phyloP scores from a whole-genome alignment of 2,888 invertebrate genomes.

The Plagodis dolabraria region DNA sequence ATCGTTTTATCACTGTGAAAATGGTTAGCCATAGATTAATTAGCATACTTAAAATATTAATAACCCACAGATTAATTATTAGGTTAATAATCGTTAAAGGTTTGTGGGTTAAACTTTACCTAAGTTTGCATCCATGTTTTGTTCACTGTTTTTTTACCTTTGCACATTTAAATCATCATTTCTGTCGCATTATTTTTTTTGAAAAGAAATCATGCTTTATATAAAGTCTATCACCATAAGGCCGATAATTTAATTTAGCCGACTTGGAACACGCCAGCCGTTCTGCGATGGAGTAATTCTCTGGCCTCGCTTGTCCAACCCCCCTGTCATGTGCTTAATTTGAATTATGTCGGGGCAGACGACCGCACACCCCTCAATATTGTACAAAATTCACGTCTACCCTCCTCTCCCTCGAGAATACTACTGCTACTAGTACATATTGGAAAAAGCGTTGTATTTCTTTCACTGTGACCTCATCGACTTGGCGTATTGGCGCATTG shows the following conservation, averaged over 20 bases:
- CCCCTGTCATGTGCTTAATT: conserved; percentile 77
- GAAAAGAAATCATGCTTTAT: no score
- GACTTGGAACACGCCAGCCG: neutral
- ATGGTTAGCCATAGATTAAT: no score
- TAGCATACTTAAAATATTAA: no score
- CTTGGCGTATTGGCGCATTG: neutral
- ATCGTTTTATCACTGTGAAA: no score
- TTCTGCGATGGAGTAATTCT: conserved; percentile 4
- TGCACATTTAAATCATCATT: no score
- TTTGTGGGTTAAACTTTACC: no score
- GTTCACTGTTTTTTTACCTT: no score
- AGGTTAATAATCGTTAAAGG: no score
- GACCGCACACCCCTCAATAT: conserved; percentile 55
- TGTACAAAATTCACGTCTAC: conserved; percentile 68
- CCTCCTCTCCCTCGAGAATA: conserved; percentile 49
- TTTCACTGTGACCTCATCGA: neutral
- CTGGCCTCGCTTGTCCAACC: conserved; percentile 49
- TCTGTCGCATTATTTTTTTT: no score
- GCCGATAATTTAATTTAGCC: neutral
- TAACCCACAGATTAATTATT: no score
- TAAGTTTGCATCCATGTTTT: no score
- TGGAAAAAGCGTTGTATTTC: conserved; percentile 52
- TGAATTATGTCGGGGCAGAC: conserved; percentile 75
- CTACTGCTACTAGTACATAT: conserved; percentile 31
- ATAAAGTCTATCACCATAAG: no score